Percentiles rank a stretch among this genome's conserved stretches.
phyloP scores from a whole-genome alignment of 2,113 vertebrate genomes.

The Oreochromis aureus region DNA sequence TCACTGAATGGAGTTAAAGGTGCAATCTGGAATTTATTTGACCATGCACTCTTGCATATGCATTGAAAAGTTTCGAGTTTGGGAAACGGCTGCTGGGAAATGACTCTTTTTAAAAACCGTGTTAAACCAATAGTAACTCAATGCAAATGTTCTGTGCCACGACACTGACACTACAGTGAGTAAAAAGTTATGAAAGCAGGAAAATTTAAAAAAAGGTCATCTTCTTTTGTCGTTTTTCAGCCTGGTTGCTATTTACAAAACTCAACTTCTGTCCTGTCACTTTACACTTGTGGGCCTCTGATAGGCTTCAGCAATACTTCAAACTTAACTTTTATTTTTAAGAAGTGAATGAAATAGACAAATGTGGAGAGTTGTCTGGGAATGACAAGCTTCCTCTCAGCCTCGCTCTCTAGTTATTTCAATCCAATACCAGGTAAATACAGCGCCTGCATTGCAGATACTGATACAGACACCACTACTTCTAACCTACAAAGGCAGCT shows the following conservation, averaged over 20 bases:
- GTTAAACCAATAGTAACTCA: neutral
- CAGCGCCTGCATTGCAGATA: neutral
- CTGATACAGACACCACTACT: neutral
- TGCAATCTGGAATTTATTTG: constrained; percentile 56
- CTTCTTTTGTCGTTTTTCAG: neutral
- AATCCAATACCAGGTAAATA: neutral
- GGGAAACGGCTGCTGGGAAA: constrained; percentile 30
- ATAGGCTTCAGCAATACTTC: neutral
- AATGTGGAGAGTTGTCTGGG: neutral
- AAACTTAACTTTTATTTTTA: neutral
- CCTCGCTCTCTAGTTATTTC: neutral
- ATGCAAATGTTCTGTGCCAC: constrained; percentile 7
- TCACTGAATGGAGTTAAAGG: constrained; percentile 35
- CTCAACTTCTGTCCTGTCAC: neutral
- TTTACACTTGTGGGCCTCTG: neutral
- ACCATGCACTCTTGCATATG: neutral
- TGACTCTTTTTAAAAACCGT: neutral
- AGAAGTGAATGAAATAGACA: neutral
- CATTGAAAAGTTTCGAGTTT: neutral
- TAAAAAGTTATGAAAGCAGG: neutral
- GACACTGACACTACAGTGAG: neutral
- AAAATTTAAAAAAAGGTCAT: neutral
- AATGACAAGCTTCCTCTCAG: neutral
- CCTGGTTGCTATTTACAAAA: neutral
- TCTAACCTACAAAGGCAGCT: neutral